Base-by-base conservation (phyloP, 2,113 vertebrate genomes). In the Ictidomys tridecemlineatus region DNA sequence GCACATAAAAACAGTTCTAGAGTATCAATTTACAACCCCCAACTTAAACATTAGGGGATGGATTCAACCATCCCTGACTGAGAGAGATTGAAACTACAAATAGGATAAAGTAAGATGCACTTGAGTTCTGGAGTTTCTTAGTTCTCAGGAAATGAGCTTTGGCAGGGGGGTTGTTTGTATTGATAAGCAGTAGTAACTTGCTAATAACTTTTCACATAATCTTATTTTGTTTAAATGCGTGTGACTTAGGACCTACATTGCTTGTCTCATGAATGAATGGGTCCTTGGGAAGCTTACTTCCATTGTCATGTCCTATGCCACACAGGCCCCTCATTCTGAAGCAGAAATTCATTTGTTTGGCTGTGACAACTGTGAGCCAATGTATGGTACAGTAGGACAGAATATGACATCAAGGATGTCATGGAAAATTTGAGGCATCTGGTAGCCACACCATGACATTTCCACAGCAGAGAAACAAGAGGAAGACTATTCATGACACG, bases 221-320 rank as follows among this genome's bases (percentile, higher is more conserved):
- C 51, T 63, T 56, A 53, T 11, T 1, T 74, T 39, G 73, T 78
- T 78, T 28, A 45, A 48, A 48, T 70, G 13, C 67, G 5, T 18
- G 9, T 45, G 70, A 63, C 10, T 13, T 10, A 72, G 26, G 16
- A 67, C n/a, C 45, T 76, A 2, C 14, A 65, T 85, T n/a, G 45
- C 8, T 77, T 82, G 8, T 37, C 28, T 48, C 16, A 1, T 69
- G 67, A 26, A 17, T 79, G 20, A 91, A 45, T 72, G 26, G 22
- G 30, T 28, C 34, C 30, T 76, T 34, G 5, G 30, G 58, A 91
- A 86, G n/a, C 11, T 89, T 16, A 11, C 1, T 14, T 30, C 11
- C 53, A 18, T 89, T 0, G 0, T 17, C 16, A 17, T 8, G 2
- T n/a, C 37, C 53, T 28, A 0, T 37, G 9, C 9, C 34, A 17